Percentiles rank a stretch among this genome's conserved stretches.
phyloP scores from a whole-genome alignment of 2,797 vertebrate genomes.

The Nyctibius grandis region DNA sequence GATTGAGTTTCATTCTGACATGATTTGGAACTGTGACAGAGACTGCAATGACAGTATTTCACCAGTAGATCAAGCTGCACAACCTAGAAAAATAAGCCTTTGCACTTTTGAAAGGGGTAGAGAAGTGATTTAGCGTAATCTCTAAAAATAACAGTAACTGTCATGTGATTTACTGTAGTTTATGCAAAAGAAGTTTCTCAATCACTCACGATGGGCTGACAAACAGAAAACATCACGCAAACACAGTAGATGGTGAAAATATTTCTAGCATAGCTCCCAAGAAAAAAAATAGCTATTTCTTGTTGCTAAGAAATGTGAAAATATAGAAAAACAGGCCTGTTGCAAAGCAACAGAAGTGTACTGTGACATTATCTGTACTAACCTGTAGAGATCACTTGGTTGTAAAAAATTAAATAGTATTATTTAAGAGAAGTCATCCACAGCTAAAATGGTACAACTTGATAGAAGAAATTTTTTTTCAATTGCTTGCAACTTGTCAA shows the following conservation, averaged over 20 bases:
- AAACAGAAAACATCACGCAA: not conserved
- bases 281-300: not conserved
- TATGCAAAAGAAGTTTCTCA: constrained; percentile 7
- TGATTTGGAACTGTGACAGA: not conserved
- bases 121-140: not conserved
- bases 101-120: not conserved
- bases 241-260: not conserved
- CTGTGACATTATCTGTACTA: not conserved
- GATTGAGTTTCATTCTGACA: not conserved
- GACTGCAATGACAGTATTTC: not conserved
- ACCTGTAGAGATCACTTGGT: not conserved
- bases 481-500: not conserved
- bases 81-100: not conserved
- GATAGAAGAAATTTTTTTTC: not conserved
- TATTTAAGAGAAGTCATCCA: not conserved
- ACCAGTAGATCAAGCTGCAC: not conserved
- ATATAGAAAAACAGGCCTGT: not conserved
- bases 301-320: not conserved
- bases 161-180: not conserved
- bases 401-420: not conserved
- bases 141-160: not conserved
- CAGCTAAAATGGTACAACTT: not conserved
- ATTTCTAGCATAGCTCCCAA: not conserved
- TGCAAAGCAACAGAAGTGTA: not conserved
- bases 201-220: not conserved